Evolutionary conservation across 2,113 vertebrate species (phyloP), one percentile per base, ranked within the genome.

Genomic region (Clarias gariepinus): DNA sequence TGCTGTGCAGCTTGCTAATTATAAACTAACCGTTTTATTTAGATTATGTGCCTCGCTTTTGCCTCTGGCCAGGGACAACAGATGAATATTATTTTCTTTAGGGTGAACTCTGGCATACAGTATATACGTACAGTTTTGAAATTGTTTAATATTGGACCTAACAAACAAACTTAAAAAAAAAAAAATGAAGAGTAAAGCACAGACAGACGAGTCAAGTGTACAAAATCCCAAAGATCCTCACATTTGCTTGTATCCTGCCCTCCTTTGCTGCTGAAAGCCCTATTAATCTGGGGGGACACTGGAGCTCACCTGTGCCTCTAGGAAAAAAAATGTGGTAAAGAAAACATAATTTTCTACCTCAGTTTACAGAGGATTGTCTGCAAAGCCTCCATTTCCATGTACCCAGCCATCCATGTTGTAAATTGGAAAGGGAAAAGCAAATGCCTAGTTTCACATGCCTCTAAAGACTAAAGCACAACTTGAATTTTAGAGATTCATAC

Each of bases 231-330:
- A 84, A 74, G 81, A 80, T 87, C 80, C 64, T 85, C 86, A 84
- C 68, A 58, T 82, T 87, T 81, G 25, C 88, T 81, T 57, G n/a
- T 30, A 61, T 86, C 74, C 84, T 41, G 68, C 41, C 79, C 87
- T 85, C 47, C 69, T 85, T 81, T 82, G 68, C 85, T 36, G 52
- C 83, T 84, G 76, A 89, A 90, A 83, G 63, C 87, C 85, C 87
- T 86, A 90, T 89, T 90, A 90, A 91, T 89, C 90, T 84, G 60
- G 85, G 28, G 66, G 85, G 85, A 90, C 86, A 61, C 80, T 74
- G 33, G 61, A 52, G 87, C 88, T 90, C 90, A 90, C 86, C 88
- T 87, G 86, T 77, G 86, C 21, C 73, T n/a, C 81, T 69, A 36
- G 33, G 74, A 33, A 68, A 36, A 81, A 79, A 81, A 84, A 68